Base-by-base conservation (phyloP, 2,888 invertebrate genomes). In the Encarsia formosa region DNA sequence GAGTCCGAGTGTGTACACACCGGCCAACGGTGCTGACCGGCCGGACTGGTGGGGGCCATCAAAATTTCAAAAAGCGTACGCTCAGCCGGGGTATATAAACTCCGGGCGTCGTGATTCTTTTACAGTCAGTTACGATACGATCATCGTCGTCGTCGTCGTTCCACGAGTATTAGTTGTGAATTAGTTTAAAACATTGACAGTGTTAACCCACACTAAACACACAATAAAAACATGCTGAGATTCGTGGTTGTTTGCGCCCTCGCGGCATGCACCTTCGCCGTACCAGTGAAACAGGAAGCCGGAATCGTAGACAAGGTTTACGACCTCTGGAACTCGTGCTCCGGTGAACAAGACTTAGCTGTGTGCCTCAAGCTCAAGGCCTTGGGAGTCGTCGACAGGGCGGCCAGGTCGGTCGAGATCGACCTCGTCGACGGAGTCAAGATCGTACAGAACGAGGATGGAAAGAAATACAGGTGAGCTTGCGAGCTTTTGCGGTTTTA, bases 281-380 rank as follows among this genome's bases (percentile, higher is more conserved):
- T 72, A 3, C 73, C 73, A 19, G 32, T 65, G n/a, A 38, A 49
- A n/a, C 54, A 57, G 5, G 61, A 62, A 39, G 55, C 65, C 4
- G 70, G 72, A 26, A 52, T 74, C 20, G 42, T 74, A 50, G 70
- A 71, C 52, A 69, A 73, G 45, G 73, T 68, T 4, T 59, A 71
- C 59, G 65, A 67, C 56, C 63, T 73, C 34, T 74, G 73, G 58
- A 58, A 67, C n/a, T 70, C 72, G 47, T 91, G 91, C 77, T 80
- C 85, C 59, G 63, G 62, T 13, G 81, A 82, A 46, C 76, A 80
- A 56, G 86, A 85, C 59, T 71, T 87, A 24, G 78, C 84, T 3
- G 82, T 86, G 58, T 91, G 91, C 66, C 77, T 91, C 40, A 91
- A 91, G 72, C 75, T 88, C 55, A 90, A 88, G 71, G 76, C 91